A percentile compares a stretch with the other conserved stretches of the same genome.
Evolutionary conservation across 2,888 invertebrate genomes (phyloP).

Genomic region (Lepidochitona cinerea): DNA sequence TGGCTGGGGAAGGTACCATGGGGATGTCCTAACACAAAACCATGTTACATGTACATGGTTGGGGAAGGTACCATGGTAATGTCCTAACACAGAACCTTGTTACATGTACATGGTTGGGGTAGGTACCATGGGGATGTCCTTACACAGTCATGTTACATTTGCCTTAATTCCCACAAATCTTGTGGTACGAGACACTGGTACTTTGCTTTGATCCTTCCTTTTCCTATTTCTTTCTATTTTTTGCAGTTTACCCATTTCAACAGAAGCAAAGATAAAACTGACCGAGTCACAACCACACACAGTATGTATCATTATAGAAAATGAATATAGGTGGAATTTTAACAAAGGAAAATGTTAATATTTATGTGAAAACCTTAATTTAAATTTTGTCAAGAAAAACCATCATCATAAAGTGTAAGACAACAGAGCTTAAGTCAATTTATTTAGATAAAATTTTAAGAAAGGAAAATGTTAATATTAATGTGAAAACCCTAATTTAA

Average conservation of each 20-base stretch:
- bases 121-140: no score
- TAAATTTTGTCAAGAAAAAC: neutral
- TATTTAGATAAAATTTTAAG: neutral
- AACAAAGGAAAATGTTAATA: neutral
- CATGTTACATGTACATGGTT: no score
- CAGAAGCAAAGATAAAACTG: slow-evolving; percentile 81
- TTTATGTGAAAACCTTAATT: neutral
- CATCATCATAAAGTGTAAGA: neutral
- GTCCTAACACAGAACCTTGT: no score
- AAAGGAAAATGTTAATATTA: neutral
- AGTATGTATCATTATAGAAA: slow-evolving; percentile 67
- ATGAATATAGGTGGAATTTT: neutral
- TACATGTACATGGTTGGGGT: no score
- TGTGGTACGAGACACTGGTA: no score
- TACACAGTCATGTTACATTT: no score
- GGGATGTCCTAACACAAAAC: no score
- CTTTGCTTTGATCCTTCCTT: neutral
- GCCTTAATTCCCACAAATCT: no score
- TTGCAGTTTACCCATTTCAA: slow-evolving; percentile 76
- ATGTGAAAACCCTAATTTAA: neutral
- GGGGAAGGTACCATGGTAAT: no score
- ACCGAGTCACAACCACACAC: slow-evolving; percentile 79
- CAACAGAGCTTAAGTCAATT: no score
- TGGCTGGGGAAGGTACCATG: no score
- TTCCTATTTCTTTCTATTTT: slow-evolving; percentile 23